phyloP scores from a whole-genome alignment of 2,888 invertebrate species.

The Spicauda simplicius region DNA sequence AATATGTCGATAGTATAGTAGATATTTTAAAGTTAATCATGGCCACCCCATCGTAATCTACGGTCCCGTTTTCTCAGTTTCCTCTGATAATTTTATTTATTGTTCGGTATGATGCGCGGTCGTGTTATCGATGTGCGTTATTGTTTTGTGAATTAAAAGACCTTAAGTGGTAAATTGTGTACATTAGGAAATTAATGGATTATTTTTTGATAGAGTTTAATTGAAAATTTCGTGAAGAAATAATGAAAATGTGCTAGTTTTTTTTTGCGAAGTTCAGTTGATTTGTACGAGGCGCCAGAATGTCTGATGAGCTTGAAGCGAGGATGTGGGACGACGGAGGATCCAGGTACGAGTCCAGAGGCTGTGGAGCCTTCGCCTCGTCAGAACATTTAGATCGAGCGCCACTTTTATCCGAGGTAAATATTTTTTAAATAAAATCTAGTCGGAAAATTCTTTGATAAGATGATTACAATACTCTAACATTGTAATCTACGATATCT shows the following conservation, averaged over 20 bases:
- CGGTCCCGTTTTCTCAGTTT: slow-evolving; percentile 1
- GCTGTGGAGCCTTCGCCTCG: slow-evolving; percentile 71
- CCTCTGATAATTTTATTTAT: slow-evolving; percentile 30
- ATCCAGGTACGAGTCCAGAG: slow-evolving; percentile 69
- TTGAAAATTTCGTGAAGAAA: slow-evolving; percentile 4
- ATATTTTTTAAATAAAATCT: neutral
- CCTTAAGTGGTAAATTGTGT: slow-evolving; percentile 9
- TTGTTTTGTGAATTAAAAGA: slow-evolving; percentile 39
- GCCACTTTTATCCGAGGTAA: slow-evolving; percentile 75
- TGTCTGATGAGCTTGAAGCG: slow-evolving; percentile 81
- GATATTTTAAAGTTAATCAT: slow-evolving; percentile 1
- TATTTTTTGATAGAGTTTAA: neutral
- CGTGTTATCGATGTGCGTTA: slow-evolving; percentile 23
- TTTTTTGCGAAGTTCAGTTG: slow-evolving; percentile 32
- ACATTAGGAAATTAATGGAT: neutral
- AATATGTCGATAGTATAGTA: neutral
- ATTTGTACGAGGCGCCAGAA: slow-evolving; percentile 67
- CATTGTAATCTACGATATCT: no score
- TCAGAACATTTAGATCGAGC: slow-evolving; percentile 77
- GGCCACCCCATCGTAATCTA: neutral
- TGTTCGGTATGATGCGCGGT: slow-evolving; percentile 22
- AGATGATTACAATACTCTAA: no score
- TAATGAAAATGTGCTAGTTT: slow-evolving; percentile 36
- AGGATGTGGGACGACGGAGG: slow-evolving; percentile 80
- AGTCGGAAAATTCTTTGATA: neutral